These are phyloP conservation scores for Marcusenius ussheri DNA, from an alignment of 2,113 vertebrate genomes.

Conservation along the genomic window DNA sequence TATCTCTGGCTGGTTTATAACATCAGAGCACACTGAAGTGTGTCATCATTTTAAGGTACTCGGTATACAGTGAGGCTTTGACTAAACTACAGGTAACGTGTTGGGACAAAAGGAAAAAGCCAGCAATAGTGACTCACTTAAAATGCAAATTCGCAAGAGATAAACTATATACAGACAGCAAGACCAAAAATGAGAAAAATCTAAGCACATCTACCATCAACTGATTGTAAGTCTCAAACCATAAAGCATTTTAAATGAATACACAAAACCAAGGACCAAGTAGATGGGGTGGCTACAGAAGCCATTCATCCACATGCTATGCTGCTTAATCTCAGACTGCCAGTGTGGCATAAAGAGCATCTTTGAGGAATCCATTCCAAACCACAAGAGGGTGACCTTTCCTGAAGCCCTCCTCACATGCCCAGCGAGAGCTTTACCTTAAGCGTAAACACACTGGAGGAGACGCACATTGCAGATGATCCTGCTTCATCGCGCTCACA, in stretches of 20 bases:
- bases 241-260: background rate
- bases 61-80: background rate
- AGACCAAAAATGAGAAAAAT: background rate
- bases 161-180: background rate
- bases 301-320: background rate
- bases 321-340: background rate
- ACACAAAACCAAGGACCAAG: background rate
- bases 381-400: background rate
- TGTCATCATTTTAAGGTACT: background rate
- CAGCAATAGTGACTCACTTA: background rate
- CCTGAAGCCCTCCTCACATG: background rate
- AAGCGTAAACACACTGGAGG: background rate
- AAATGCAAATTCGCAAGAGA: background rate
- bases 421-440: background rate
- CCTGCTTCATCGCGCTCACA: background rate
- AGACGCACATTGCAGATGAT: background rate
- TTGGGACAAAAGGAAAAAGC: background rate
- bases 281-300: background rate
- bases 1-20: background rate
- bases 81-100: background rate
- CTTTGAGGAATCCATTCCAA: background rate
- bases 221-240: background rate
- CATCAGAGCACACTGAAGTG: background rate
- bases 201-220: background rate
- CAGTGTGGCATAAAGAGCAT: background rate